Percentiles rank a stretch among this genome's conserved stretches.
Conservation (phyloP, 2,797 vertebrate species). For the Halcyon leucocephala region DNA sequence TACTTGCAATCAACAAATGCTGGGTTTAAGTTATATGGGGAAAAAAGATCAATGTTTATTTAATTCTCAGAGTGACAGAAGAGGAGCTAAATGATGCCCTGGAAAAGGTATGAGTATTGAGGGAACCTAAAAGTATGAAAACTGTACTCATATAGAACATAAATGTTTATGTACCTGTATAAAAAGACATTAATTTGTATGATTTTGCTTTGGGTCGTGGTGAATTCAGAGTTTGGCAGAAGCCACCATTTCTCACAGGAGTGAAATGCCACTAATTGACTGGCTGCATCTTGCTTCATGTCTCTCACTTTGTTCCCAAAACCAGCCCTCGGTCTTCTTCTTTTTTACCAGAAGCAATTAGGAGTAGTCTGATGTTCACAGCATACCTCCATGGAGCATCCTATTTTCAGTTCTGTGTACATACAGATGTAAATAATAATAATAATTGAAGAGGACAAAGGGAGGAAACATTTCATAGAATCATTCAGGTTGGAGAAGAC, state of each 20-base stretch:
- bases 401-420: background rate
- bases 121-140: background rate
- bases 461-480: background rate
- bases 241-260: background rate
- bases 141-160: rapidly evolving
- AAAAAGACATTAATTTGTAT: background rate
- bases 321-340: background rate
- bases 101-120: background rate
- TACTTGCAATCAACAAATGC: background rate
- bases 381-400: background rate
- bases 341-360: background rate
- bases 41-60: background rate
- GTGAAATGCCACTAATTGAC: background rate
- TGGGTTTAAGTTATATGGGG: background rate
- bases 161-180: background rate
- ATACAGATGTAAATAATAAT: background rate
- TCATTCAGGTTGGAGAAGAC: no score
- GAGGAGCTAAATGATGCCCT: background rate
- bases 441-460: background rate
- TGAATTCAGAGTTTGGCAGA: background rate
- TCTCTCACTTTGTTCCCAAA: background rate
- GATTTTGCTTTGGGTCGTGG: background rate
- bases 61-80: background rate
- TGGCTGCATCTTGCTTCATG: background rate
- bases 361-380: background rate